phyloP scores from a whole-genome alignment of 2,113 vertebrate genomes.

The Neomonachus schauinslandi region DNA sequence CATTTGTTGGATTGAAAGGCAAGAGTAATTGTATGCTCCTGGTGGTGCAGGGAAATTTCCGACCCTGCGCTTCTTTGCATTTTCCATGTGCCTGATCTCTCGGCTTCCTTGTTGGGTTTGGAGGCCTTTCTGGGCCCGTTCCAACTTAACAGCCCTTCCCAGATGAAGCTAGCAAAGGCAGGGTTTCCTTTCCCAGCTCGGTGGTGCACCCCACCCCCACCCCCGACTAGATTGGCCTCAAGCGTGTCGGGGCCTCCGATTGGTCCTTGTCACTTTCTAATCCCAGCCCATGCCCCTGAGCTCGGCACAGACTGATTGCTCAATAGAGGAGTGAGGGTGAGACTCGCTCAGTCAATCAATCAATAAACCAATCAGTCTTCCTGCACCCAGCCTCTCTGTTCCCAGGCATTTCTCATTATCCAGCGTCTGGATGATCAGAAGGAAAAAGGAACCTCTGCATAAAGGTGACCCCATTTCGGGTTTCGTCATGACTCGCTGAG shows the following conservation, averaged over 20 bases:
- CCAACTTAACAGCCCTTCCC: neutral
- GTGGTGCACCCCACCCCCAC: neutral
- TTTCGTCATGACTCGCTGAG: neutral
- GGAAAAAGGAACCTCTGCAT: neutral
- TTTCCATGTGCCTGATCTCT: neutral
- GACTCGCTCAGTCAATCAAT: slow-evolving; percentile 47
- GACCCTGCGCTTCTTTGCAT: neutral
- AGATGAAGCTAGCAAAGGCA: neutral
- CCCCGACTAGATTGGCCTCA: neutral
- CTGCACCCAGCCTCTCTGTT: neutral
- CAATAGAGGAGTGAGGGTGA: neutral
- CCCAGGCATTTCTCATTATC: neutral
- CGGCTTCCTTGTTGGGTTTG: neutral
- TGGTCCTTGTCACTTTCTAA: neutral
- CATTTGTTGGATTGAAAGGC: neutral
- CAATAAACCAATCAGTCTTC: slow-evolving; percentile 58
- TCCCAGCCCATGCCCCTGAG: neutral
- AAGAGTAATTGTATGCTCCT: neutral
- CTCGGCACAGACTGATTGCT: neutral
- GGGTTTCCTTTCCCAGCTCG: neutral
- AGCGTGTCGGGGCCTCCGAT: neutral
- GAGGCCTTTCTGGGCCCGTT: neutral
- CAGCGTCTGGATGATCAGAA: neutral
- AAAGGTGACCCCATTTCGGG: slow-evolving; percentile 53
- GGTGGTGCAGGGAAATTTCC: neutral